A percentile compares a stretch with the other conserved stretches of the same genome.
Evolutionary conservation across 1,140 invertebrate genomes (phyloP).

Genomic region (Xylocopa sonorina): DNA sequence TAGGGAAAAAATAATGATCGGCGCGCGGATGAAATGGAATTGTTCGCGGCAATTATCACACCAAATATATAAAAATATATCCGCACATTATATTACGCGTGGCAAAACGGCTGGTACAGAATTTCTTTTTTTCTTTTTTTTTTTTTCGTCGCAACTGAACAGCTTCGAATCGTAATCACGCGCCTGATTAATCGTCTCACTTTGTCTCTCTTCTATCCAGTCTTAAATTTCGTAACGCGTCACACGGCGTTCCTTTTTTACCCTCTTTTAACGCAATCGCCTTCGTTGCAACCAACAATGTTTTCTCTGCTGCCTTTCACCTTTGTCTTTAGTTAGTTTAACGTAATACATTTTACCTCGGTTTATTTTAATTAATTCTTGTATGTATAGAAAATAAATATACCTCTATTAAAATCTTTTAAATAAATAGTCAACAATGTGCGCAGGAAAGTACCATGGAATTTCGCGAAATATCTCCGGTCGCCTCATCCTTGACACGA

Average conservation of each 20-base stretch:
- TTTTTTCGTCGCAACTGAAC: slow-evolving; percentile 22
- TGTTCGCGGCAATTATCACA: slow-evolving; percentile 14
- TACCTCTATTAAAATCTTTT: slow-evolving; percentile 12
- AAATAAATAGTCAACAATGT: slow-evolving; percentile 43
- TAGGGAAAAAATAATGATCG: neutral
- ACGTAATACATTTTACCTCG: neutral
- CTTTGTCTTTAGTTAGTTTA: neutral
- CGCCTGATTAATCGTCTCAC: slow-evolving; percentile 35
- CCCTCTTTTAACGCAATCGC: neutral
- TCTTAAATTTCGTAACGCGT: slow-evolving; percentile 52
- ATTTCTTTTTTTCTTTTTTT: no score
- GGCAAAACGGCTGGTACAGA: slow-evolving; percentile 47
- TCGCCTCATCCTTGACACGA: neutral
- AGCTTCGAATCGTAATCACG: slow-evolving; percentile 13
- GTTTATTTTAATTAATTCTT: neutral
- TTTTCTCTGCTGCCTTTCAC: neutral
- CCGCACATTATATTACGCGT: slow-evolving; percentile 44
- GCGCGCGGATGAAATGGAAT: slow-evolving; percentile 29
- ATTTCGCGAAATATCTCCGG: slow-evolving; percentile 26
- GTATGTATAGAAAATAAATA: slow-evolving; percentile 42
- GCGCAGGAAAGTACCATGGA: slow-evolving; percentile 18
- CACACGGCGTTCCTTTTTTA: slow-evolving; percentile 37
- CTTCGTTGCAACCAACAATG: slow-evolving; percentile 25
- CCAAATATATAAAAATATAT: slow-evolving; percentile 61
- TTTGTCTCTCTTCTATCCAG: slow-evolving; percentile 60